Evolutionary conservation across 2,888 invertebrate genomes (phyloP).

Genomic region (Zaprionus lineosus): DNA sequence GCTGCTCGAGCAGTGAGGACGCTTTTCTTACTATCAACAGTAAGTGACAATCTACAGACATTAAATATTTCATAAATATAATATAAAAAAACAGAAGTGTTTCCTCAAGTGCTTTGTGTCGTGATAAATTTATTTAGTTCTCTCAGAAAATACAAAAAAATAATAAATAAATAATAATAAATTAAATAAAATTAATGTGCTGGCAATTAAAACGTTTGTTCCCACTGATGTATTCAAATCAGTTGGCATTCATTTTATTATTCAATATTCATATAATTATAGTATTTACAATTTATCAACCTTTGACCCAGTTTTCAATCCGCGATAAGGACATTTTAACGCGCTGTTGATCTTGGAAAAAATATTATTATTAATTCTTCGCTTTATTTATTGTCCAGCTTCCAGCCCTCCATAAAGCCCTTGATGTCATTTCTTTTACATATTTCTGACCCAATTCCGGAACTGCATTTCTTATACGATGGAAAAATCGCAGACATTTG

Average conservation of each 20-base stretch:
- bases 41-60: too few relatives aligned
- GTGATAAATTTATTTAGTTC: too few relatives aligned
- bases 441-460: slow-evolving; percentile 66
- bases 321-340: slow-evolving; percentile 59
- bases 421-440: slow-evolving; percentile 43
- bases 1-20: slow-evolving; percentile 65
- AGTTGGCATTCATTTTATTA: too few relatives aligned
- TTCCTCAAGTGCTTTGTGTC: too few relatives aligned
- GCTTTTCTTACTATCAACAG: slow-evolving; percentile 30
- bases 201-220: too few relatives aligned
- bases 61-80: too few relatives aligned
- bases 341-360: slow-evolving; percentile 5
- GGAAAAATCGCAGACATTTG: slow-evolving; percentile 39
- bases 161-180: too few relatives aligned
- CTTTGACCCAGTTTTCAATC: slow-evolving; percentile 67
- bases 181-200: too few relatives aligned
- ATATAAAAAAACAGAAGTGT: slow-evolving; percentile 18
- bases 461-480: slow-evolving; percentile 31
- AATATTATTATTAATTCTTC: slow-evolving; percentile 8
- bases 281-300: slow-evolving; percentile 74
- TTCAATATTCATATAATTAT: slow-evolving; percentile 13
- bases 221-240: too few relatives aligned
- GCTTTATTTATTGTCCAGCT: slow-evolving; percentile 1
- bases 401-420: slow-evolving; percentile 14
- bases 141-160: too few relatives aligned